Evolutionary conservation across 2,888 invertebrate genomes (phyloP).

Genomic region (Hypomecis punctinalis): DNA sequence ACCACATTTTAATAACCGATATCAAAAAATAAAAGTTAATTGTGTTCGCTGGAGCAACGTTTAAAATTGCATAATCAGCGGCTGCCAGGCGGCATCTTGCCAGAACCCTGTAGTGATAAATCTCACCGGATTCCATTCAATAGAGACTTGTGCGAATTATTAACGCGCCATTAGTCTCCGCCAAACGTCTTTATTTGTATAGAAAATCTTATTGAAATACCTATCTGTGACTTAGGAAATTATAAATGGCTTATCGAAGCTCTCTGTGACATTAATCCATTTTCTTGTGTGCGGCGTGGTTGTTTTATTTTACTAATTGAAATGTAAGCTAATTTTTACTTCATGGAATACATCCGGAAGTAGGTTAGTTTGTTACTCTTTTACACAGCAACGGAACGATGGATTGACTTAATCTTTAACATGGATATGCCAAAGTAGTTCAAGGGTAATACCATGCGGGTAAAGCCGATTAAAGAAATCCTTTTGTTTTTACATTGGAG

Average conservation of each 20-base stretch:
- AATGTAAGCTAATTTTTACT: not conserved
- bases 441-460: too few relatives aligned
- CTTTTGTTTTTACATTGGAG: too few relatives aligned
- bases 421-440: too few relatives aligned
- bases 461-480: too few relatives aligned
- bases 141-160: conserved; percentile 79
- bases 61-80: conserved; percentile 74
- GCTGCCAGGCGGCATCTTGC: conserved; percentile 81
- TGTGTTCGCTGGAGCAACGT: conserved; percentile 57
- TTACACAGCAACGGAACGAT: too few relatives aligned
- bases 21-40: conserved; percentile 51
- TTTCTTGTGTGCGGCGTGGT: conserved; percentile 44
- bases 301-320: conserved; percentile 7
- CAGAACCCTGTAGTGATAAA: conserved; percentile 81
- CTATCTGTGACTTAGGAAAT: conserved; percentile 57
- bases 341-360: too few relatives aligned
- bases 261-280: conserved; percentile 55
- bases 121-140: conserved; percentile 77
- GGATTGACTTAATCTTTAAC: too few relatives aligned
- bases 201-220: conserved; percentile 65
- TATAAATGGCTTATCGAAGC: conserved; percentile 59
- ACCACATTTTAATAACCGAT: conserved; percentile 31
- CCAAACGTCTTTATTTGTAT: conserved; percentile 78
- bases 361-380: too few relatives aligned
- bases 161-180: conserved; percentile 80